phyloP scores from a whole-genome alignment of 2,797 vertebrate species.

The Sebastes steindachneri region DNA sequence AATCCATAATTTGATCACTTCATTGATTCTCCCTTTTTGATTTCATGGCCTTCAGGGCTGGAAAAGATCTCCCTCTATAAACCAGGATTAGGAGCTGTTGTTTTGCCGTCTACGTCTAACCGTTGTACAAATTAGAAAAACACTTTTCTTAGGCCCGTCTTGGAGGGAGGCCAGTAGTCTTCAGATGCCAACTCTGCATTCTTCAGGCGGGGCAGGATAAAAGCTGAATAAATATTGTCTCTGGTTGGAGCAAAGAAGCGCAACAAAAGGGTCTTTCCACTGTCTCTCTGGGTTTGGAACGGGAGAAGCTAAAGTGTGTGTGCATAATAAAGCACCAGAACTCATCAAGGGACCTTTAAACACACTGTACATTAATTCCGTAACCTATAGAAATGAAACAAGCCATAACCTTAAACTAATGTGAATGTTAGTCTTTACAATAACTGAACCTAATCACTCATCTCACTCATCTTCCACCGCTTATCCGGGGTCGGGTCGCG shows the following conservation, averaged over 20 bases:
- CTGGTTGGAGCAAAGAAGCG: slow-evolving; percentile 12
- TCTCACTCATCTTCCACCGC: too few species aligned
- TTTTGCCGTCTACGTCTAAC: slow-evolving; percentile 40
- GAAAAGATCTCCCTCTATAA: slow-evolving; percentile 41
- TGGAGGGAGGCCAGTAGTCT: slow-evolving; percentile 59
- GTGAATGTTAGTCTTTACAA: not conserved
- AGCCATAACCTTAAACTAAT: not conserved
- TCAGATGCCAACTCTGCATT: slow-evolving; percentile 50
- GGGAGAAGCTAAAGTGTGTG: not conserved
- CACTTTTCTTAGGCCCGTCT: slow-evolving; percentile 41
- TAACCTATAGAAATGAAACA: not conserved
- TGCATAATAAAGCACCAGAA: not conserved
- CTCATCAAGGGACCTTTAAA: not conserved
- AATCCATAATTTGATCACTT: slow-evolving; percentile 66
- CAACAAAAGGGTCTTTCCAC: slow-evolving; percentile 16
- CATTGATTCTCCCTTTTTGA: slow-evolving; percentile 62
- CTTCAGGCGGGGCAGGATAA: slow-evolving; percentile 45
- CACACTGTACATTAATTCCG: not conserved
- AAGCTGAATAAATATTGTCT: slow-evolving; percentile 66
- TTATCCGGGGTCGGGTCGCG: too few species aligned
- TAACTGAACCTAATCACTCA: not conserved
- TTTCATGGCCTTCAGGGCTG: slow-evolving; percentile 51
- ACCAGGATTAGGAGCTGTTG: slow-evolving; percentile 49
- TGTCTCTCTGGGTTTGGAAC: slow-evolving; percentile 16
- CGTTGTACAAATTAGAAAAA: slow-evolving; percentile 62